Evolutionary conservation across 1,140 invertebrate genomes (phyloP).

Genomic region (Bombus haemorrhoidalis): DNA sequence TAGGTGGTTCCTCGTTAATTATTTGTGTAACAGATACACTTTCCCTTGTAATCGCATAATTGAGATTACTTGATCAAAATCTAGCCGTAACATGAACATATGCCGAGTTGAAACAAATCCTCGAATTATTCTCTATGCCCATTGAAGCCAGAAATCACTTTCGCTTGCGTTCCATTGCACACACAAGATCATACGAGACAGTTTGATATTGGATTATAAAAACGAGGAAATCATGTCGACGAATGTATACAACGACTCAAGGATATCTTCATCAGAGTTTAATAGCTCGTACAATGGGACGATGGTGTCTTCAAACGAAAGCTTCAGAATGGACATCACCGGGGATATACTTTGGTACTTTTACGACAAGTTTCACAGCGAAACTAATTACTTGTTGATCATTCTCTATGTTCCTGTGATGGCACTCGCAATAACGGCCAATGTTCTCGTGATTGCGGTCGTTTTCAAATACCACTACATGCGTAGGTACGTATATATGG

Average conservation of each 20-base stretch:
- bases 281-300: neutral
- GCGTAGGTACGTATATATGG: conserved; percentile 84
- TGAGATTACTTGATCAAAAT: neutral
- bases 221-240: neutral
- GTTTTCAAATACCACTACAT: conserved; percentile 87
- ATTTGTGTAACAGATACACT: neutral
- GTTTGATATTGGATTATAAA: neutral
- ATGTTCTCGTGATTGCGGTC: conserved; percentile 86
- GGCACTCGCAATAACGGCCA: conserved; percentile 84
- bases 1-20: neutral
- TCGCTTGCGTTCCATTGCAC: neutral
- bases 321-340: conserved; percentile 46
- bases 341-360: conserved; percentile 57
- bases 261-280: neutral
- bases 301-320: conserved; percentile 8
- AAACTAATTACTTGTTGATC: conserved; percentile 82
- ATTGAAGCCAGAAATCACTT: neutral
- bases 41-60: neutral
- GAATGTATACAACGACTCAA: neutral
- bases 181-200: neutral
- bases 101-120: too few relatives aligned
- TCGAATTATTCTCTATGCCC: neutral
- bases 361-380: conserved; percentile 64
- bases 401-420: conserved; percentile 85
- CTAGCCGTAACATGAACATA: neutral